Evolutionary conservation across 1,140 invertebrate species (phyloP).

Genomic region (Nephila pilipes): DNA sequence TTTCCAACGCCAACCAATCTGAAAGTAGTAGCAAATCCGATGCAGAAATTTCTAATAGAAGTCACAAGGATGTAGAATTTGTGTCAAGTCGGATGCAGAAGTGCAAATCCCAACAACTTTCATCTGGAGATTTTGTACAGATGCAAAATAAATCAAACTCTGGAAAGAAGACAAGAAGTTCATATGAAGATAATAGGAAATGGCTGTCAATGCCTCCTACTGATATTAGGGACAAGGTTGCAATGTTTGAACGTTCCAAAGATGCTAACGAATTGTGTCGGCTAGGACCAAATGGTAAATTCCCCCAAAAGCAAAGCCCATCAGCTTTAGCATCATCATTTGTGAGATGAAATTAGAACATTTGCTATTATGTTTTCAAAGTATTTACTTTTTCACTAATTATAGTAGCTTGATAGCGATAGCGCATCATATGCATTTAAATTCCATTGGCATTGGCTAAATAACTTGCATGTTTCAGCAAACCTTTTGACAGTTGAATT

Average conservation of each 20-base stretch:
- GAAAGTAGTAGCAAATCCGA: background rate
- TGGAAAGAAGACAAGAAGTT: constrained; percentile 29
- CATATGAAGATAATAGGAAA: constrained; percentile 60
- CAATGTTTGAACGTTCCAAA: constrained; percentile 77
- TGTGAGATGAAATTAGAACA: constrained; percentile 66
- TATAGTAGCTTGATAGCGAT: constrained; percentile 38
- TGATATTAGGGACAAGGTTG: constrained; percentile 75
- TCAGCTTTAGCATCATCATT: constrained; percentile 72
- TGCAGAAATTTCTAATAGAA: background rate
- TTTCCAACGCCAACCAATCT: background rate
- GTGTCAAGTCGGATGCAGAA: background rate
- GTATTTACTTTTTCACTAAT: constrained; percentile 31
- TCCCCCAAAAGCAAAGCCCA: constrained; percentile 70
- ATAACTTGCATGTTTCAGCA: background rate
- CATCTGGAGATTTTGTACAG: constrained; percentile 26
- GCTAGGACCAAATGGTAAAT: constrained; percentile 75
- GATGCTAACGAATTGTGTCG: constrained; percentile 68
- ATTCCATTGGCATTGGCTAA: background rate
- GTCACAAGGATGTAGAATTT: background rate
- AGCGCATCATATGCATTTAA: background rate
- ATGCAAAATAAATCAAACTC: constrained; percentile 57
- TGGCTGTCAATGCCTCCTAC: constrained; percentile 61
- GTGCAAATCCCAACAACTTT: background rate
- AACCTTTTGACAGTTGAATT: too few species aligned
- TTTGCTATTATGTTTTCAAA: constrained; percentile 13